phyloP scores from a whole-genome alignment of 1,140 invertebrate genomes.

The Orchesella cincta region DNA sequence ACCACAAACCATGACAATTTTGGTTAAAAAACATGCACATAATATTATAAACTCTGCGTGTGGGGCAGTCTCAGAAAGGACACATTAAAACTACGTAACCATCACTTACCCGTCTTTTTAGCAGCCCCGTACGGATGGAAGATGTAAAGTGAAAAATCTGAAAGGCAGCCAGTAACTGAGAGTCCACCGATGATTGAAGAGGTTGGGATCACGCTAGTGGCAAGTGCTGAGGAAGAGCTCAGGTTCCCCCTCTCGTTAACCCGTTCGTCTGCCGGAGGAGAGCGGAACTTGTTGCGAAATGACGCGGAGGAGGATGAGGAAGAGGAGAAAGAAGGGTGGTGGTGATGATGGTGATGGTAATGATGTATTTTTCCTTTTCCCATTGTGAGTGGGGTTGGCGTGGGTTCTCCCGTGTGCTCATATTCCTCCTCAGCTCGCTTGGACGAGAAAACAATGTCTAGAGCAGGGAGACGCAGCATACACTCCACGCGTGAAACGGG shows the following conservation, averaged over 20 bases:
- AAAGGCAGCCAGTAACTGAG: constrained; percentile 89
- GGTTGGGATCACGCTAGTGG: not conserved
- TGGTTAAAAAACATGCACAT: not conserved
- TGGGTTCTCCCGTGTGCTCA: constrained; percentile 24
- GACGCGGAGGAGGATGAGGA: not conserved
- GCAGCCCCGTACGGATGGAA: constrained; percentile 95
- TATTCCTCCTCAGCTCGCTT: constrained; percentile 77
- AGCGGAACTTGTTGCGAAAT: not conserved
- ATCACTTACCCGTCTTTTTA: constrained; percentile 69
- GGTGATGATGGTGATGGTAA: not conserved
- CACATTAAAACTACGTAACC: not conserved
- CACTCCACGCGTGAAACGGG: constrained; percentile 95
- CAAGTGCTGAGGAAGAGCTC: not conserved
- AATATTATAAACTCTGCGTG: not conserved
- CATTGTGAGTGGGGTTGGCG: not conserved
- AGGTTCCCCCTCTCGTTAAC: no score
- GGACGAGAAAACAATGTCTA: constrained; percentile 90
- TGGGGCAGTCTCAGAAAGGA: not conserved
- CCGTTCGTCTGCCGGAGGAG: not conserved
- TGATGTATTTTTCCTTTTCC: not conserved
- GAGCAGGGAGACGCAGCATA: constrained; percentile 89
- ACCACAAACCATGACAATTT: not conserved
- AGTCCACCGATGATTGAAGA: constrained; percentile 69
- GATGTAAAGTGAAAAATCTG: constrained; percentile 95
- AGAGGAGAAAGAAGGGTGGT: not conserved